Evolutionary conservation across 2,888 invertebrate species (phyloP).

Genomic region (Conistra vaccinii): DNA sequence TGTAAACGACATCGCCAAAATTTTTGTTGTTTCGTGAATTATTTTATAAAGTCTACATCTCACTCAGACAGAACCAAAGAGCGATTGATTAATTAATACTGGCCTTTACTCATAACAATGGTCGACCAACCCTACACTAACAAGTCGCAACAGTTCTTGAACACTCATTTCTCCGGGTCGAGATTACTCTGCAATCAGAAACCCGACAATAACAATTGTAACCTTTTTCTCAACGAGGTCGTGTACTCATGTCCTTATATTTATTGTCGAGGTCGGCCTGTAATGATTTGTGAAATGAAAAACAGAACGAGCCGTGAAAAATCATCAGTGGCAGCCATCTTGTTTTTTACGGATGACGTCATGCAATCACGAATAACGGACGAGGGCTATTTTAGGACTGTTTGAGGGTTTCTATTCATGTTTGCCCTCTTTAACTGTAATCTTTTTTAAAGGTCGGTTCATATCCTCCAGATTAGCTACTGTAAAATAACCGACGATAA

Average conservation of each 20-base stretch:
- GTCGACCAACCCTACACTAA: constrained; percentile 23
- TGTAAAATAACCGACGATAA: neutral
- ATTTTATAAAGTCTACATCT: no score
- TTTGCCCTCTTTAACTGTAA: neutral
- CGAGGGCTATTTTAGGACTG: constrained; percentile 50
- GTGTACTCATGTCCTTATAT: constrained; percentile 60
- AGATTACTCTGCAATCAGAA: constrained; percentile 70
- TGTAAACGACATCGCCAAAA: neutral
- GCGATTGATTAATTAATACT: neutral
- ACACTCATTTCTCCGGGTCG: constrained; percentile 61
- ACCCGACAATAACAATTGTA: constrained; percentile 71
- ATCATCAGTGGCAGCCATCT: constrained; percentile 67
- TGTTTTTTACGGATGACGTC: constrained; percentile 71
- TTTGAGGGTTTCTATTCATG: constrained; percentile 36
- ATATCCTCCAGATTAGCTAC: neutral
- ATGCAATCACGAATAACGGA: constrained; percentile 70
- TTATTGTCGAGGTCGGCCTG: constrained; percentile 42
- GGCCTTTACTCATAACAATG: neutral
- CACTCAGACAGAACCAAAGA: neutral
- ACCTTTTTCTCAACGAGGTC: constrained; percentile 66
- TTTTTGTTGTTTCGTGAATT: neutral
- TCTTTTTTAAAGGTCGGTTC: neutral
- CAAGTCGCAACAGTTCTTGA: constrained; percentile 29
- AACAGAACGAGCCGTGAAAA: constrained; percentile 59
- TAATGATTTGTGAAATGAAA: constrained; percentile 75